A percentile compares a stretch with the other conserved stretches of the same genome.
Evolutionary conservation across 2,797 vertebrate species (phyloP).

Genomic region (Novumbra hubbsi): DNA sequence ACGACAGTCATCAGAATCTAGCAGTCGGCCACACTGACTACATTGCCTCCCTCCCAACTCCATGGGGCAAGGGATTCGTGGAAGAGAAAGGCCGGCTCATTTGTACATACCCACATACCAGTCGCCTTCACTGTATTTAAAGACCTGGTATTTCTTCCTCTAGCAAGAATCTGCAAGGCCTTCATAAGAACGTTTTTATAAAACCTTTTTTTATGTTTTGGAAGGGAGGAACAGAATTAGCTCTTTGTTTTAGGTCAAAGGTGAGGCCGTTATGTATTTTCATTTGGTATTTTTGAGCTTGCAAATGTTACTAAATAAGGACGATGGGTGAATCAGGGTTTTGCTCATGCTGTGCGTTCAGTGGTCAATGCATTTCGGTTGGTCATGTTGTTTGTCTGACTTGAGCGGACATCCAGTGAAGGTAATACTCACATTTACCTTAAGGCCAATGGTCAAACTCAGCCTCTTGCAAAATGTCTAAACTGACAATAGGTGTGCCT

Average conservation of each 20-base stretch:
- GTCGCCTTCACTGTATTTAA: conserved; percentile 46
- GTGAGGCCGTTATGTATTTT: conserved; percentile 32
- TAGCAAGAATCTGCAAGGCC: conserved; percentile 41
- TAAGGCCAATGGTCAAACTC: no score
- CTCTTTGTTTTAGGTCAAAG: conserved; percentile 34
- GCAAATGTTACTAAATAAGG: conserved; percentile 22
- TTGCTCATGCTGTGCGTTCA: conserved; percentile 5
- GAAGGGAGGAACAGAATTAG: conserved; percentile 3
- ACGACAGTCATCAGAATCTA: conserved; percentile 83
- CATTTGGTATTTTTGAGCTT: conserved; percentile 26
- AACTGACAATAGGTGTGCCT: no score
- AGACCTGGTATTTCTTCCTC: conserved; percentile 23
- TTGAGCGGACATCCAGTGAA: conserved; percentile 1
- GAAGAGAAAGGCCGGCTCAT: conserved; percentile 15
- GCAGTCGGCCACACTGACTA: conserved; percentile 87
- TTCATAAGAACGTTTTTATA: conserved; percentile 13
- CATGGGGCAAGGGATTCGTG: conserved; percentile 11
- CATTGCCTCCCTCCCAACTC: conserved; percentile 1
- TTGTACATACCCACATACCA: conserved; percentile 44
- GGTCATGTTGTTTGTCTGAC: conserved; percentile 19
- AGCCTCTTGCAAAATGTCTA: no score
- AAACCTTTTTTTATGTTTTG: conserved; percentile 19
- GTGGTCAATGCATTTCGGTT: conserved; percentile 12
- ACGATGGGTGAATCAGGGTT: conserved; percentile 10
- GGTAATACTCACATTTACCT: no score